Conservation (phyloP, 2,797 vertebrate genomes). For the Odontamblyopus lacepedii region DNA sequence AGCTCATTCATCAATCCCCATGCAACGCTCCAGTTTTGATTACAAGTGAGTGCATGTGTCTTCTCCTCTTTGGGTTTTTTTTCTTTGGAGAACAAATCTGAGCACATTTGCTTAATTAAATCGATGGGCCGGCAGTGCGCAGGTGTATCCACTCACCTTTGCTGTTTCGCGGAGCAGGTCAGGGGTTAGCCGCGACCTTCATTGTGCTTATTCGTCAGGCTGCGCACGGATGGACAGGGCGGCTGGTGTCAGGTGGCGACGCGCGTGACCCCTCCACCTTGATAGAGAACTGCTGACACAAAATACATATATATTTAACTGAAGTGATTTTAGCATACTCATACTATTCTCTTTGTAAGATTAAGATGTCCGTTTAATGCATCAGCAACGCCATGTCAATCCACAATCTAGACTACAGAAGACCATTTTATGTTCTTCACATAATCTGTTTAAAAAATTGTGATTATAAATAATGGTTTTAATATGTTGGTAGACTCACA, state of each 20-base stretch:
- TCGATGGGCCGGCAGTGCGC: conserved; percentile 58
- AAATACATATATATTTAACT: conserved; percentile 24
- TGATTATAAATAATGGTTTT: neutral
- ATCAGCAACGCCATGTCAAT: neutral
- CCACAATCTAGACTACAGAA: neutral
- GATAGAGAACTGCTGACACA: conserved; percentile 51
- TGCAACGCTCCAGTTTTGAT: conserved; percentile 55
- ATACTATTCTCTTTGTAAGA: neutral
- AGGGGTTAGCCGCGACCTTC: conserved; percentile 69
- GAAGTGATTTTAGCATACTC: neutral
- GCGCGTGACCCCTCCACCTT: conserved; percentile 40
- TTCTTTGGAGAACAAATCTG: conserved; percentile 42
- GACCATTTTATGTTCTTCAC: neutral
- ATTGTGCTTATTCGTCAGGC: conserved; percentile 65
- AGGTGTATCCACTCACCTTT: conserved; percentile 66
- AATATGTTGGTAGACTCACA: neutral
- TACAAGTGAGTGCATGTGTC: conserved; percentile 32
- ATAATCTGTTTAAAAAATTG: neutral
- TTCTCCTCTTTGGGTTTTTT: conserved; percentile 29
- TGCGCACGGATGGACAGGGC: conserved; percentile 53
- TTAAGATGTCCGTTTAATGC: neutral
- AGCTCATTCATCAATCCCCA: conserved; percentile 71
- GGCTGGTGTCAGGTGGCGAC: conserved; percentile 61
- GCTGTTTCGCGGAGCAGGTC: conserved; percentile 47
- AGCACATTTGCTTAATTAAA: conserved; percentile 67